A percentile compares a stretch with the other conserved stretches of the same genome.
These are phyloP conservation scores for Crypturellus tataupa DNA, from an alignment of 2,797 vertebrate species.

Conservation along the genomic window DNA sequence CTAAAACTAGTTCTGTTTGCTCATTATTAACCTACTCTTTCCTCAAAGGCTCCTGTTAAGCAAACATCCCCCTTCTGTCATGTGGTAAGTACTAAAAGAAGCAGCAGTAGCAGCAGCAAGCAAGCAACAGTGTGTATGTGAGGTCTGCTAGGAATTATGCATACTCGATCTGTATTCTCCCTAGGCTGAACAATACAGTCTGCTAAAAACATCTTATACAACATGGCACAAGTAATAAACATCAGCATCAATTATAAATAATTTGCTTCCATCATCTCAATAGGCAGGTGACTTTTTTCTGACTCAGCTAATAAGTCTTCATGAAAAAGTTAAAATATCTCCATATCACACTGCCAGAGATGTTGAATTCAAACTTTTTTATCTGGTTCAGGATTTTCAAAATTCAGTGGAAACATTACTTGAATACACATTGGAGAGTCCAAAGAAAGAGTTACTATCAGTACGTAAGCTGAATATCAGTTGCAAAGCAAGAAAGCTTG, in stretches of 20 bases:
- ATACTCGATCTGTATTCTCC: neutral
- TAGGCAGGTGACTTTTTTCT: neutral
- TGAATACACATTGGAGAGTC: too few species aligned
- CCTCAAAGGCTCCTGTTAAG: neutral
- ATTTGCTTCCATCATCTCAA: neutral
- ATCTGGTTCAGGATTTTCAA: conserved; percentile 14
- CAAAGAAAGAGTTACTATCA: neutral
- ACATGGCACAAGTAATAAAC: neutral
- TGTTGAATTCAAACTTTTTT: neutral
- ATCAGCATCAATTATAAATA: neutral
- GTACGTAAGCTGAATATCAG: neutral
- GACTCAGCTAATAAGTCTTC: neutral
- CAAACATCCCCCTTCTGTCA: neutral
- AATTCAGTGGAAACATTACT: neutral
- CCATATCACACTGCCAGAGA: neutral
- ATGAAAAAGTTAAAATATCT: neutral
- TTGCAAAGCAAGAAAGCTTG: neutral
- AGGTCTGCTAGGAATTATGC: neutral
- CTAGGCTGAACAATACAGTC: neutral
- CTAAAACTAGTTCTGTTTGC: fast-evolving
- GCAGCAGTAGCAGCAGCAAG: neutral
- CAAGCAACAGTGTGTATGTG: neutral
- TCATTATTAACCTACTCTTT: neutral
- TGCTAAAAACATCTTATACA: neutral
- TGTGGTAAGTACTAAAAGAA: neutral